Evolutionary conservation across 2,797 vertebrate species (phyloP).

Genomic region (Taeniopygia guttata): DNA sequence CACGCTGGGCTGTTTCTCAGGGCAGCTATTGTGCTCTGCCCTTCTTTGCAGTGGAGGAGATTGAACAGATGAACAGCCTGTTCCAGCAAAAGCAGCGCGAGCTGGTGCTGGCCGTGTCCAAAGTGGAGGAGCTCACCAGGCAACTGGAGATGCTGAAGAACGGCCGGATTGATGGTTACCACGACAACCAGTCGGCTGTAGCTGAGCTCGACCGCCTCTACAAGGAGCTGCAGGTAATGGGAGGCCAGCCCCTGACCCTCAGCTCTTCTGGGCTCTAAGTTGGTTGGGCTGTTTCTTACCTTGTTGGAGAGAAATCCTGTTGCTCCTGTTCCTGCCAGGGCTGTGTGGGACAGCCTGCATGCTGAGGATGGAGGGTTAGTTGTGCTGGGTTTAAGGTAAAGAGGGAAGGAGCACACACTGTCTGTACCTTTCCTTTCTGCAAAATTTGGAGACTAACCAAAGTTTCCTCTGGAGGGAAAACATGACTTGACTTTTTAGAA

Average conservation of each 20-base stretch:
- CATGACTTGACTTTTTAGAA: constrained; percentile 2
- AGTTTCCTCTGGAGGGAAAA: not conserved
- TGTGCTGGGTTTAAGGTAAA: not conserved
- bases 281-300: not conserved
- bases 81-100: constrained; percentile 97
- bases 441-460: not conserved
- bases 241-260: not conserved
- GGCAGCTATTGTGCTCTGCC: constrained; percentile 42
- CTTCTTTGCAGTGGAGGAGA: constrained; percentile 88
- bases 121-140: constrained; percentile 90
- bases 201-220: constrained; percentile 92
- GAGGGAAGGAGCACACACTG: not conserved
- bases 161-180: constrained; percentile 82
- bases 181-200: constrained; percentile 81
- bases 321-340: not conserved
- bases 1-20: constrained; percentile 49
- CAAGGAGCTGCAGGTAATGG: constrained; percentile 90
- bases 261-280: not conserved
- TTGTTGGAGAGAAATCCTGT: fast-evolving
- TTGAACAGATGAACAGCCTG: constrained; percentile 92
- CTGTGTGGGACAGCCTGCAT: fast-evolving
- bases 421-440: not conserved
- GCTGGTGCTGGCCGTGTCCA: constrained; percentile 85
- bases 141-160: constrained; percentile 91
- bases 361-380: not conserved